These are phyloP conservation scores for Myotis daubentonii DNA, from an alignment of 2,797 vertebrate genomes.

Conservation along the genomic window DNA sequence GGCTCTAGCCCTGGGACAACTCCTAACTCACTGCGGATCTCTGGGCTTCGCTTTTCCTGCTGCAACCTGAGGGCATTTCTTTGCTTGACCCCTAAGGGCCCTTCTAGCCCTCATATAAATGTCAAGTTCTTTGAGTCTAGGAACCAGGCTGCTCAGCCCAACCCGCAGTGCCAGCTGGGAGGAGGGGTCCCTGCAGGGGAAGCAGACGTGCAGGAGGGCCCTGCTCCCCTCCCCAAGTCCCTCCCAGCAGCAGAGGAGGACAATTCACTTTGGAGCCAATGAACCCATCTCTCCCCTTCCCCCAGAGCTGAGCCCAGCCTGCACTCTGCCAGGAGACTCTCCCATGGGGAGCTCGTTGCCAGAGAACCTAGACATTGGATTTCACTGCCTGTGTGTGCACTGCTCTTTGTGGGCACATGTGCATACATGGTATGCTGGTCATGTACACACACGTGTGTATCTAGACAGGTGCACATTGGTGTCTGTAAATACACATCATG, in stretches of 20 bases:
- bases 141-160: neutral
- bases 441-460: neutral
- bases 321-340: conserved; percentile 12
- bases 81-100: neutral
- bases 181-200: neutral
- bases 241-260: neutral
- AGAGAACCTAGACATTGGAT: neutral
- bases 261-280: neutral
- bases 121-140: neutral
- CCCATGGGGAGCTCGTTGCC: neutral
- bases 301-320: neutral
- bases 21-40: neutral
- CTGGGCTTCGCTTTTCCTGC: neutral
- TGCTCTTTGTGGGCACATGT: neutral
- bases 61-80: neutral
- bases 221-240: neutral
- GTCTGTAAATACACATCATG: neutral
- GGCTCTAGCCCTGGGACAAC: neutral
- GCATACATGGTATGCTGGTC: neutral
- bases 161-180: no score
- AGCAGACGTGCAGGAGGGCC: neutral
- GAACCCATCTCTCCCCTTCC: neutral
- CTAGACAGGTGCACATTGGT: neutral
- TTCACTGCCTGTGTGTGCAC: neutral
- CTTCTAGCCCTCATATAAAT: neutral